These are phyloP conservation scores for Hippocampus zosterae DNA, from an alignment of 2,113 vertebrate species.

Conservation along the genomic window DNA sequence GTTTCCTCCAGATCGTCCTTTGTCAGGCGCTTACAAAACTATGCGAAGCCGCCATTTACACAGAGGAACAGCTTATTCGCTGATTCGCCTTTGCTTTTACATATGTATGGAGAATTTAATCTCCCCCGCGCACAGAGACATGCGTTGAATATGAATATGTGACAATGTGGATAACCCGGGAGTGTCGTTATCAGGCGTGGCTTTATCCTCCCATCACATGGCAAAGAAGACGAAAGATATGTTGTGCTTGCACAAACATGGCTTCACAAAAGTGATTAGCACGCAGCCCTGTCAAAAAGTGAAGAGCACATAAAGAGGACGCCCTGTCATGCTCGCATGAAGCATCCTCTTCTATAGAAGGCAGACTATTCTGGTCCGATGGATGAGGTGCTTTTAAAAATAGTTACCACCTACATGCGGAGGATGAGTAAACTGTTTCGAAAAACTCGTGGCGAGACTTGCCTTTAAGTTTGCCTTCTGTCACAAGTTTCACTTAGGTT, in stretches of 20 bases:
- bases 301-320: constrained; percentile 37
- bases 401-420: constrained; percentile 7
- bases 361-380: neutral
- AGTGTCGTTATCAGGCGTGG: neutral
- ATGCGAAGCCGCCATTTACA: constrained; percentile 54
- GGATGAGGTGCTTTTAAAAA: constrained; percentile 7
- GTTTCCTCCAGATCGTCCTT: constrained; percentile 41
- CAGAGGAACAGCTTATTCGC: constrained; percentile 28
- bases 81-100: neutral
- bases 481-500: neutral
- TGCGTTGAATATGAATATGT: constrained; percentile 41
- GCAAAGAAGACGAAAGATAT: constrained; percentile 20
- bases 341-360: constrained; percentile 12
- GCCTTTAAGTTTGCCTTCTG: neutral
- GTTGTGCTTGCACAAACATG: constrained; percentile 50
- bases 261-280: constrained; percentile 48
- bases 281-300: constrained; percentile 45
- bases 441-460: neutral
- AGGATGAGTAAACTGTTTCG: neutral
- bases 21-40: constrained; percentile 33
- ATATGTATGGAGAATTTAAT: constrained; percentile 42
- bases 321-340: constrained; percentile 42
- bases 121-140: constrained; percentile 26
- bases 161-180: constrained; percentile 10
- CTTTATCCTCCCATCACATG: neutral